Base-by-base conservation (phyloP, 2,888 invertebrate genomes). In the Oxycera nigricornis region DNA sequence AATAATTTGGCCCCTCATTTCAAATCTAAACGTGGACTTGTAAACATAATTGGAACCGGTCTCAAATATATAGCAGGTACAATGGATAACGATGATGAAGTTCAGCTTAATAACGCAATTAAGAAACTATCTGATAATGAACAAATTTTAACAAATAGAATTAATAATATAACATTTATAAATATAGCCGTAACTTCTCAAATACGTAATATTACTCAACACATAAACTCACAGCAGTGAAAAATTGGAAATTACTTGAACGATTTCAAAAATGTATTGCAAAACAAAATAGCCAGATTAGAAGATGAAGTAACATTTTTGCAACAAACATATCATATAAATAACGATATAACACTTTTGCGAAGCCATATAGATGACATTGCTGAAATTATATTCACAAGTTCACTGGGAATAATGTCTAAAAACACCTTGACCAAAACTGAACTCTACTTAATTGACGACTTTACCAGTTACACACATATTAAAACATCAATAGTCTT, bases 131-230 rank as follows among this genome's bases (percentile, higher is more conserved):
- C 6, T 11, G 7, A 35, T 35, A 35, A 35, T 11, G 39, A 35
- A 11, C 39, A 35, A 7, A 11, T 7, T 35, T 35, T 35, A 35
- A 35, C 39, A 35, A 55, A 20, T 6, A 3, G 4, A 22, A 24
- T 22, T 14, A 24, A 55, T 4, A 55, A 55, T 24, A 22, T 20
- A 4, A 55, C 24, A 7, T 55, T 24, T 17, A 75, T 75, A n/a
- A 73, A 78, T 26, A 73, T 55, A 73, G 30, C 68, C 1, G 75
- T 77, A 7, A 72, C 72, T 24, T 39, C 59, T 9, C 77, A 77
- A 76, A 78, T 78, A 55, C 73, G 73, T 9, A 79, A 78, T 55
- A 78, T 79, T 57, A 78, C 77, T 1, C 67, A 41, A 20, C 77
- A 78, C 31, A 77, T 79, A 57, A 78, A 74, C 17, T 68, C 73